Base-by-base conservation (phyloP, 2,113 vertebrate species). In the Callocephalon fimbriatum region DNA sequence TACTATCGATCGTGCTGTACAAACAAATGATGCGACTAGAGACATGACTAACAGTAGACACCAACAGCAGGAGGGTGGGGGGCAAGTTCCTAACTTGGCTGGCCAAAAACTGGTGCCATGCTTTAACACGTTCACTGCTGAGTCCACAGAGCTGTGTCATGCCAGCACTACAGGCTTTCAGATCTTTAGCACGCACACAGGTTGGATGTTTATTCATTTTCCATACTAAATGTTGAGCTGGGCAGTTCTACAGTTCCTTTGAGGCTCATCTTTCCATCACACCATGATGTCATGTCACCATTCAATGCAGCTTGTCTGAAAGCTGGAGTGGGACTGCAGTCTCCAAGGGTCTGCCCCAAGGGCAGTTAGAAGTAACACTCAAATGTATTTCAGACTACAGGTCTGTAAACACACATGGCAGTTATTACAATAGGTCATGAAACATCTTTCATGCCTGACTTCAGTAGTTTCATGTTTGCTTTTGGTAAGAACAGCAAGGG, bases 1-100 rank as follows among this genome's bases (percentile, higher is more conserved):
- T 59, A 22, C 19, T 76, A 51, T 38, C 44, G 15, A 47, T 38
- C 44, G 19, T 3, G 10, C 44, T 82, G 50, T 17, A 23, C 14
- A 37, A 25, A 54, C 31, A 31, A 58, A 59, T 35, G 26, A 38
- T 65, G n/a, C 37, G 31, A 19, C 18, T 15, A 38, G n/a, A 88
- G 62, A 71, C 31, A 47, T 20, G 5, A 10, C 8, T 47, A 54
- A 31, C 32, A 58, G 37, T 0, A 0, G 15, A 29, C 15, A 40
- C 32, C n/a, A 16, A 17, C 12, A 63, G 31, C 11, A 65, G n/a
- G 37, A 59, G 44, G 48, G 20, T 22, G 19, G 10, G 45, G 12
- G 5, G 9, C 22, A 54, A 53, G 7, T 44, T 71, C 40, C 62
- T 61, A 26, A 23, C 67, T 35, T 80, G 68, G 4, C 21, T 88